Base-by-base conservation (phyloP, 2,113 vertebrate species). In the Isurus oxyrinchus region DNA sequence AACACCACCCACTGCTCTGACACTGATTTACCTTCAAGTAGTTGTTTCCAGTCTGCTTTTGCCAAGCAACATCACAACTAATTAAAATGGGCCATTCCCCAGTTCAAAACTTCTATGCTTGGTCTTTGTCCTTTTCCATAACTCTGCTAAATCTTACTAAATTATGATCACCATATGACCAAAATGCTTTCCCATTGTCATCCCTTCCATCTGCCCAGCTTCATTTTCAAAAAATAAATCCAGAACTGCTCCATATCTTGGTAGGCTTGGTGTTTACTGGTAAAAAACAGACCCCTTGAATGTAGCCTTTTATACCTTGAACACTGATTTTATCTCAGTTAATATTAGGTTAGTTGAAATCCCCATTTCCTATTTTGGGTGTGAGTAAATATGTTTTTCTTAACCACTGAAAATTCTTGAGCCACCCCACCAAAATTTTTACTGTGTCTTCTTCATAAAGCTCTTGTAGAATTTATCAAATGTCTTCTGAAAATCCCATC, bases 381-480 rank as follows among this genome's bases (percentile, higher is more conserved):
- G 1, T n/a, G 72, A 86, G 40, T 40, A 44, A 44, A 40, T 44
- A 86, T 23, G 13, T 49, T 21, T 21, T 7, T 0, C n/a, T 49
- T 40, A 49, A 84, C 13, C 4, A 84, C 79, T 40, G 35, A 49
- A 40, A 86, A 21, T 49, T 49, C 40, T 86, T 11, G 5, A 44
- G 81, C 16, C 40, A 21, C n/a, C 19, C 81, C 44, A 19, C n/a
- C 40, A 44, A 86, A 19, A 86, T 14, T 16, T 40, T 86, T 21
- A 27, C 81, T 49, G 16, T 49, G 16, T 4, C 5, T 86, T 21
- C 40, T 16, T 86, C 25, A 5, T 86, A 44, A 86, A 49, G 6
- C 81, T 86, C 81, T 86, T 86, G n/a, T 87, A 21, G 84, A 53
- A 87, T 88, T 88, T 84, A 84, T 84, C 40, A 84, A 84, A 49